Conservation (phyloP, 1,140 invertebrate species). For the Solenopsis invicta region DNA sequence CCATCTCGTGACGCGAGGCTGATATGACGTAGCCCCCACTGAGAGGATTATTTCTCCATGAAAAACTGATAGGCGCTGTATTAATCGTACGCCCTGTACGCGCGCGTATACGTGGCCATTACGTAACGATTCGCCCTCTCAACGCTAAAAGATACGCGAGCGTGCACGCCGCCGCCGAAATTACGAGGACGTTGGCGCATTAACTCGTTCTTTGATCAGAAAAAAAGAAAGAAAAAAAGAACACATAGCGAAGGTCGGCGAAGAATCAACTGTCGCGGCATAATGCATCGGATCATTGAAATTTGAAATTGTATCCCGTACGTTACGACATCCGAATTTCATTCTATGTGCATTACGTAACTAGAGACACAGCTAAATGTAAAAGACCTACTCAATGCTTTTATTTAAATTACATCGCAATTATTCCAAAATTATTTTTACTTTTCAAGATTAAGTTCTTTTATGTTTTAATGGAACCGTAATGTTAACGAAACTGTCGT, state of each 20-base stretch:
- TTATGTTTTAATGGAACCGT: neutral
- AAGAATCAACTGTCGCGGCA: conserved; percentile 11
- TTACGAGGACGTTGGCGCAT: conserved; percentile 32
- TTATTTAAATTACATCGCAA: neutral
- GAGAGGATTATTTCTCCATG: conserved; percentile 76
- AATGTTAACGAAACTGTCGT: neutral
- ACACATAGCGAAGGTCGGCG: neutral
- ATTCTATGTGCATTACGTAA: neutral
- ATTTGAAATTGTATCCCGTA: conserved; percentile 9
- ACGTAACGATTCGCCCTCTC: conserved; percentile 60
- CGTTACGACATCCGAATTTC: neutral
- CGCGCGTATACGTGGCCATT: conserved; percentile 53
- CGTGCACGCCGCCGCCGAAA: neutral
- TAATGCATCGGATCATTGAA: neutral
- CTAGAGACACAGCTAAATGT: conserved; percentile 21
- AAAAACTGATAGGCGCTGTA: conserved; percentile 75
- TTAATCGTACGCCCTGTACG: conserved; percentile 65
- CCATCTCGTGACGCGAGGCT: conserved; percentile 72
- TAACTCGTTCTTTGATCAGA: conserved; percentile 14
- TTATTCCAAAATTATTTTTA: neutral
- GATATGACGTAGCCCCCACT: conserved; percentile 60
- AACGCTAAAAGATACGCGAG: conserved; percentile 30
- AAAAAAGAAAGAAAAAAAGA: conserved; percentile 10
- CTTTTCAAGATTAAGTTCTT: neutral
- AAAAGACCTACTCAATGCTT: neutral